Conservation (phyloP, 2,113 vertebrate genomes). For the Callaeas wilsoni region DNA sequence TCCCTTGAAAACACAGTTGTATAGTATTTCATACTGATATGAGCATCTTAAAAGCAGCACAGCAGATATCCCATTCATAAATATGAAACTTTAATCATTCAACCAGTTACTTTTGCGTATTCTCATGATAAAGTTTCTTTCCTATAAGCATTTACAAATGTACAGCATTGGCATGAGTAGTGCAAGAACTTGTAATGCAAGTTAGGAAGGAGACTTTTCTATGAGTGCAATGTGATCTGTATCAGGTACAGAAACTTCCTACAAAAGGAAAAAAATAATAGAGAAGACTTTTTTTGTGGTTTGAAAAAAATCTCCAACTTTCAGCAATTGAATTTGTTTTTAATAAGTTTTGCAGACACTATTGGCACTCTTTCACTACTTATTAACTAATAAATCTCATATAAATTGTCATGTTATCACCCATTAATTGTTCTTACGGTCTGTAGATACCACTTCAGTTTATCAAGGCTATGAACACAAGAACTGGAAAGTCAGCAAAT, state of each 20-base stretch:
- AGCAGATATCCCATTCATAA: neutral
- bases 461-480: neutral
- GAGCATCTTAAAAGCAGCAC: neutral
- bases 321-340: neutral
- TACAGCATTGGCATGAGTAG: neutral
- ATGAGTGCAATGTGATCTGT: neutral
- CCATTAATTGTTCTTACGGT: neutral
- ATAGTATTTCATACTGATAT: neutral
- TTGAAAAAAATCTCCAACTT: neutral
- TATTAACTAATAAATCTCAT: neutral
- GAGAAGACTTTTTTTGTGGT: rapidly evolving
- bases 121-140: neutral
- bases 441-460: neutral
- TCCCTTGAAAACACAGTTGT: neutral
- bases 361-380: neutral
- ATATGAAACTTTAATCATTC: neutral
- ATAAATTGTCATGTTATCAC: neutral
- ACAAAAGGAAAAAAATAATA: neutral
- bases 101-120: neutral
- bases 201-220: neutral
- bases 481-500: neutral
- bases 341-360: neutral
- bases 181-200: neutral
- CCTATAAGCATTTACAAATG: neutral
- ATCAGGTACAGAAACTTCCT: neutral